Evolutionary conservation across 2,888 invertebrate species (phyloP).

Genomic region (Meiosimyza platycephala): DNA sequence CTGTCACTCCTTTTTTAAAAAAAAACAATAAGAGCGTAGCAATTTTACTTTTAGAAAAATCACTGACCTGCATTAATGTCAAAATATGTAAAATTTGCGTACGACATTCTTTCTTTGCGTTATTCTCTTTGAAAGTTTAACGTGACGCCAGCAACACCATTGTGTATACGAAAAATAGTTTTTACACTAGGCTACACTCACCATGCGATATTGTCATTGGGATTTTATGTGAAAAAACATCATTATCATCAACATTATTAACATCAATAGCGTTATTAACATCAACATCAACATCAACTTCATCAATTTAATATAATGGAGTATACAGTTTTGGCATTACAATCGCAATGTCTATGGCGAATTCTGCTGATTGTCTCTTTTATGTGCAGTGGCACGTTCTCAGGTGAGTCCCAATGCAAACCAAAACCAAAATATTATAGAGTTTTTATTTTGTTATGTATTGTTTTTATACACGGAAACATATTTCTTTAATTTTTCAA

Average conservation of each 20-base stretch:
- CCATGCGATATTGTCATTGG: not conserved
- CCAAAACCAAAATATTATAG: no score
- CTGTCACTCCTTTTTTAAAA: no score
- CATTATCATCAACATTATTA: not conserved
- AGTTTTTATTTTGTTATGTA: no score
- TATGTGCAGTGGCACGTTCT: conserved; percentile 55
- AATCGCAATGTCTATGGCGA: conserved; percentile 53
- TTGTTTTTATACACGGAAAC: no score
- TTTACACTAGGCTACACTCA: not conserved
- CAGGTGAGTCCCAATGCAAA: conserved; percentile 52
- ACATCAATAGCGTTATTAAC: not conserved
- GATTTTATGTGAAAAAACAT: conserved; percentile 16
- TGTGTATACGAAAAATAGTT: not conserved
- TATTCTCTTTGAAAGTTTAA: no score
- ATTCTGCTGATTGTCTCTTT: conserved; percentile 57
- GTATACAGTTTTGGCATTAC: conserved; percentile 46
- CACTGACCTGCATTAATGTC: conserved; percentile 10
- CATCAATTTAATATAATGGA: conserved; percentile 50
- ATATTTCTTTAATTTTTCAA: no score
- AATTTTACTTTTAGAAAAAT: not conserved
- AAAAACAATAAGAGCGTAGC: no score
- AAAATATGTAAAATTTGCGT: not conserved
- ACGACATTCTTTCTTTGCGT: not conserved
- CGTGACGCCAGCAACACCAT: no score
- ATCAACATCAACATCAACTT: not conserved